These are phyloP conservation scores for Bradysia coprophila DNA, from an alignment of 1,140 invertebrate species.

Conservation along the genomic window DNA sequence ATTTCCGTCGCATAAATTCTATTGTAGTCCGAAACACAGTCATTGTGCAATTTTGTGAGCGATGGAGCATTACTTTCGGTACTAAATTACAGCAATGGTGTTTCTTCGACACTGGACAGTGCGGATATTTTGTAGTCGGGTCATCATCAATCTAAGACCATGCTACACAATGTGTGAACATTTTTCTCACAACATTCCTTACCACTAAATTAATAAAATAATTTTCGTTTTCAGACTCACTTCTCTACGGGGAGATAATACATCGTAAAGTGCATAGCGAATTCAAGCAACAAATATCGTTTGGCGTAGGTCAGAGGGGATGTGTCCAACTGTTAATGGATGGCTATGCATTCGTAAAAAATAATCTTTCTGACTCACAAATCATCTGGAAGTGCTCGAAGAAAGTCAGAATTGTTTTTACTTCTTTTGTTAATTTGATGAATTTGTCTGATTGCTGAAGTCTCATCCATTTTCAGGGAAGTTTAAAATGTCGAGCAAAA, in stretches of 20 bases:
- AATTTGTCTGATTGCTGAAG: not conserved
- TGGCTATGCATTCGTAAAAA: not conserved
- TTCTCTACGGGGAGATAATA: too few species aligned
- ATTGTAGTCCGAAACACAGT: too few species aligned
- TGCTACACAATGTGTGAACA: too few species aligned
- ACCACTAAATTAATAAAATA: not conserved
- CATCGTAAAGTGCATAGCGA: too few species aligned
- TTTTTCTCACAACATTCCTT: too few species aligned
- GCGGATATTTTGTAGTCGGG: too few species aligned
- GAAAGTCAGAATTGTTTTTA: not conserved
- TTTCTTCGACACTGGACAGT: too few species aligned
- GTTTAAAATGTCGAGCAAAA: conserved; percentile 21
- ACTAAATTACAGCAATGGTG: too few species aligned
- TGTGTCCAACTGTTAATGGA: not conserved
- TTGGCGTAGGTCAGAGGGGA: not conserved
- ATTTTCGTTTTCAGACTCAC: not conserved
- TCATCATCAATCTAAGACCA: too few species aligned
- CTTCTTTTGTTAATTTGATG: not conserved
- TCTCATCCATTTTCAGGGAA: conserved; percentile 11
- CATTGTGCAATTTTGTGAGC: too few species aligned
- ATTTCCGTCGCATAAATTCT: too few species aligned
- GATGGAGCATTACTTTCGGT: too few species aligned
- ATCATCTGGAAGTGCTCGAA: not conserved
- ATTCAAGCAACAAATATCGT: not conserved
- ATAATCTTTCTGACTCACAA: not conserved